Conservation (phyloP, 2,797 vertebrate genomes). For the Alca torda region DNA sequence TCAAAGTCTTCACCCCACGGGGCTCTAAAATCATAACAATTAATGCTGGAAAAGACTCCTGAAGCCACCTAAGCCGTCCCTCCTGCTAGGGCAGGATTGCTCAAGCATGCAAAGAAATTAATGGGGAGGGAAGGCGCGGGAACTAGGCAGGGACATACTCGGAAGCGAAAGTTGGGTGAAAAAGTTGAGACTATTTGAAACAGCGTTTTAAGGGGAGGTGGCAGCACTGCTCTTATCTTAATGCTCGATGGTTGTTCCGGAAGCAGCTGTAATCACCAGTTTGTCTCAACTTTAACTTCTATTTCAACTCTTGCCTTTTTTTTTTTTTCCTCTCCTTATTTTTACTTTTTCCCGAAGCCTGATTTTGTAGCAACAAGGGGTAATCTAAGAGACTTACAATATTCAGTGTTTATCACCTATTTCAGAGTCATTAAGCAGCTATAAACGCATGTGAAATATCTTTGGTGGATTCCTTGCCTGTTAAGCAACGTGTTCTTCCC, state of each 20-base stretch:
- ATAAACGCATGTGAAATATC: slow-evolving; percentile 2
- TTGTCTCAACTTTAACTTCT: not conserved
- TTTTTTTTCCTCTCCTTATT: not conserved
- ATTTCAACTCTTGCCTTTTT: not conserved
- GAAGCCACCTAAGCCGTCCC: slow-evolving; percentile 3
- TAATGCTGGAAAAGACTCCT: slow-evolving; percentile 35
- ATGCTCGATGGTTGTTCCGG: fast-evolving
- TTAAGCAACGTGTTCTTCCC: slow-evolving; percentile 26
- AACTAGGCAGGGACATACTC: not conserved
- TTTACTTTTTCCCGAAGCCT: not conserved
- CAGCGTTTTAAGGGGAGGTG: not conserved
- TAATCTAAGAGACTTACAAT: not conserved
- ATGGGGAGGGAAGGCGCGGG: not conserved
- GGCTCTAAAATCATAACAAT: slow-evolving; percentile 29
- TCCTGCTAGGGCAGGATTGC: not conserved
- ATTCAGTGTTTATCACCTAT: not conserved
- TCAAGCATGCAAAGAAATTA: not conserved
- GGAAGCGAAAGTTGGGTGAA: not conserved
- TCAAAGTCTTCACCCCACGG: not conserved
- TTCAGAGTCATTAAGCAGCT: not conserved
- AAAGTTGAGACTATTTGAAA: not conserved
- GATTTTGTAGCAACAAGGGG: not conserved
- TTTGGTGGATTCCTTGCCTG: not conserved
- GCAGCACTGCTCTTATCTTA: not conserved
- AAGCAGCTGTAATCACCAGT: not conserved